These are phyloP conservation scores for Bathynomus jamesi DNA, from an alignment of 1,140 invertebrate genomes.

Conservation along the genomic window DNA sequence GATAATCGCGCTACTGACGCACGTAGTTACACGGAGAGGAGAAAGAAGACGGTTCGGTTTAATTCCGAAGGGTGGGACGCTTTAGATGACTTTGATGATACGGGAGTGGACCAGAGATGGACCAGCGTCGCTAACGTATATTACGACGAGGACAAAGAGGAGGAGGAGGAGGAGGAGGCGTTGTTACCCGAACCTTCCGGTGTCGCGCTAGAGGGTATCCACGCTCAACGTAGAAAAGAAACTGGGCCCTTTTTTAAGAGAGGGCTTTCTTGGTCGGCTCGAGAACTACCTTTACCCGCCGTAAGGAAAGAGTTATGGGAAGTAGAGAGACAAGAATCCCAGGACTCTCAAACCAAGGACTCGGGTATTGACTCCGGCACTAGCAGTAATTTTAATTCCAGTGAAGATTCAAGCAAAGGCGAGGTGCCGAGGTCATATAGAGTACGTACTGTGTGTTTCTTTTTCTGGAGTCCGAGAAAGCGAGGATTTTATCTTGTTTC, in stretches of 20 bases:
- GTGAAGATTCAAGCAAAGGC: slow-evolving; percentile 84
- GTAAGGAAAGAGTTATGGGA: slow-evolving; percentile 34
- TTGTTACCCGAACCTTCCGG: neutral
- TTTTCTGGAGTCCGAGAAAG: neutral
- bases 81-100: slow-evolving; percentile 23
- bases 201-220: neutral
- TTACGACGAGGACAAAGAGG: slow-evolving; percentile 31
- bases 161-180: no score
- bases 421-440: slow-evolving; percentile 47
- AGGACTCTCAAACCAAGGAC: slow-evolving; percentile 73
- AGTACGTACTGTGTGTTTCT: slow-evolving; percentile 33
- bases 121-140: slow-evolving; percentile 35
- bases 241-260: neutral
- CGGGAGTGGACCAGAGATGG: slow-evolving; percentile 33
- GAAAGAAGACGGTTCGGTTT: slow-evolving; percentile 38
- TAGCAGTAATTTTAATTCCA: slow-evolving; percentile 87
- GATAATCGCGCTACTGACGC: slow-evolving; percentile 36
- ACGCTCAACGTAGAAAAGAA: neutral
- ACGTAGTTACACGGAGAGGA: slow-evolving; percentile 35
- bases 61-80: slow-evolving; percentile 38
- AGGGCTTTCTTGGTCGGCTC: neutral
- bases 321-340: slow-evolving; percentile 52
- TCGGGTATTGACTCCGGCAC: slow-evolving; percentile 77
- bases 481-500: no score
- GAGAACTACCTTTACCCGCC: slow-evolving; percentile 28